A percentile compares a stretch with the other conserved stretches of the same genome.
Evolutionary conservation across 2,888 invertebrate genomes (phyloP).

Genomic region (Danaus chrysippus): DNA sequence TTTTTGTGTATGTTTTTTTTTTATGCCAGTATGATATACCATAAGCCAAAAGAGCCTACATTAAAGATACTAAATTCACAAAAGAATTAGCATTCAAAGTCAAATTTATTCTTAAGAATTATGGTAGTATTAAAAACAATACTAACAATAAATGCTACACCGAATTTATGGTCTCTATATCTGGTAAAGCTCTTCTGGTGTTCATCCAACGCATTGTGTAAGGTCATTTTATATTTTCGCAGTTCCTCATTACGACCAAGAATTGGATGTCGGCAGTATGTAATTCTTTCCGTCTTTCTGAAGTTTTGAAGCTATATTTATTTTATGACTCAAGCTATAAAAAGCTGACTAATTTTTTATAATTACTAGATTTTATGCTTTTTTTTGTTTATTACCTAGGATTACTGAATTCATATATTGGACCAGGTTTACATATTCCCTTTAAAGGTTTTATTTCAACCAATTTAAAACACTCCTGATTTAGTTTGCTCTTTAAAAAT

Average conservation of each 20-base stretch:
- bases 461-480: conserved; percentile 78
- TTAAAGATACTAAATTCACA: not conserved
- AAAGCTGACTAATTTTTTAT: no score
- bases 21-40: no score
- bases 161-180: conserved; percentile 50
- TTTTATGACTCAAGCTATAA: no score
- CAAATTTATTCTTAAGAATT: not conserved
- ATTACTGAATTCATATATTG: conserved; percentile 80
- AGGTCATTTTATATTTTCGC: conserved; percentile 37
- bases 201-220: conserved; percentile 48
- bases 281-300: conserved; percentile 13
- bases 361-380: conserved; percentile 20
- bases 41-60: no score
- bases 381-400: conserved; percentile 35
- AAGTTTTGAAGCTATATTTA: not conserved
- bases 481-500: conserved; percentile 81
- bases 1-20: no score
- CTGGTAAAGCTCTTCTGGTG: conserved; percentile 45
- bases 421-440: conserved; percentile 81
- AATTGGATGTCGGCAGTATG: conserved; percentile 53
- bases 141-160: conserved; percentile 48
- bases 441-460: conserved; percentile 78
- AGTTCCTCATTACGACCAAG: conserved; percentile 74
- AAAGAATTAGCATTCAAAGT: not conserved
- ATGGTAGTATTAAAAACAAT: not conserved